Evolutionary conservation across 2,113 vertebrate genomes (phyloP), one percentile per base, ranked within the genome.

Genomic region (Neopipo cinnamomea): DNA sequence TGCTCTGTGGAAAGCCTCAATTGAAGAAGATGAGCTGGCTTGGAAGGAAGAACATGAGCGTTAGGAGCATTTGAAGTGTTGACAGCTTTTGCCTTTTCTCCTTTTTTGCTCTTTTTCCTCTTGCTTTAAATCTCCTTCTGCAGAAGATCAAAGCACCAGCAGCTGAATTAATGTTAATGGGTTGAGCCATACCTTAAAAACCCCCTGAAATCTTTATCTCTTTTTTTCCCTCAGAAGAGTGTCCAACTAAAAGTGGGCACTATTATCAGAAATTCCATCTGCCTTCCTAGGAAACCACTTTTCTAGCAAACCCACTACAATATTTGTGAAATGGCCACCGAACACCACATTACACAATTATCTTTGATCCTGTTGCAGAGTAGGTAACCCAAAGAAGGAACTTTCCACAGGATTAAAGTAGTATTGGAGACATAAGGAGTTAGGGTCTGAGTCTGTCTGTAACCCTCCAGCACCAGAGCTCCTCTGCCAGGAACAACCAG

Each of bases 1-100:
- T 70, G 58, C 88, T 91, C 50, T 88, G 76, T 42, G 89, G 79
- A 83, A 93, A 94, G 83, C 61, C 63, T 89, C 70, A 91, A 86
- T 71, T 31, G 79, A 90, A 87, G 94, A 91, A 95, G 97, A 98
- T 96, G 97, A 97, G 97, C 97, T 97, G 97, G 97, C 98, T 97
- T 97, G 98, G 98, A 98, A 98, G 97, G 97, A 98, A 98, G 98
- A 91, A 94, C 93, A 95, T 94, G 97, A 97, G 98, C 95, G 96
- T 98, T 98, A 97, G 98, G 96, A 88, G 88, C 96, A 97, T 98
- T 98, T 98, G 97, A 98, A 96, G 97, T 97, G 98, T 95, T 98
- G 98, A 98, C 98, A 98, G 97, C 88, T 97, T 95, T 97, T 81
- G n/a, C 70, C 77, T 79, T 95, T 87, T 95, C 91, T 73, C n/a